Percentiles rank a stretch among this genome's conserved stretches.
These are phyloP conservation scores for Melanostoma mellinum DNA, from an alignment of 2,888 invertebrate species.

Conservation along the genomic window DNA sequence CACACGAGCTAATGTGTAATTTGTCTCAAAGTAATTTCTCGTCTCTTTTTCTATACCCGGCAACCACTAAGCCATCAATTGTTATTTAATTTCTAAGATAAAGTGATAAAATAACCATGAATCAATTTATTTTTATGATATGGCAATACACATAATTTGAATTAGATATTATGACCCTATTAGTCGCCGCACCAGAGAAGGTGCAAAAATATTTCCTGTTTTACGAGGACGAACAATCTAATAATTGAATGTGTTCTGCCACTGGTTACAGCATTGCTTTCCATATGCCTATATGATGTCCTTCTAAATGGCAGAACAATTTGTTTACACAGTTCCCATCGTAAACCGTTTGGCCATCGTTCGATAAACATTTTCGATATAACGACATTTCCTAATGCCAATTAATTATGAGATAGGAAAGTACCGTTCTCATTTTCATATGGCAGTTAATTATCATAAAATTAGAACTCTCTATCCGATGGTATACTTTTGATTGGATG, in stretches of 20 bases:
- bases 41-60: too few species aligned
- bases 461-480: constrained; percentile 25
- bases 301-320: neutral
- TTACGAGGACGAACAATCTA: constrained; percentile 19
- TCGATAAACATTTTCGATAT: constrained; percentile 57
- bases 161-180: too few species aligned
- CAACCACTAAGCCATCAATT: too few species aligned
- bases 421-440: constrained; percentile 24
- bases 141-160: too few species aligned
- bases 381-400: constrained; percentile 68
- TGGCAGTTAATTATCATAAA: constrained; percentile 54
- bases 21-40: too few species aligned
- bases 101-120: too few species aligned
- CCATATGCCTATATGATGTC: neutral
- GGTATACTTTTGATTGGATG: constrained; percentile 39
- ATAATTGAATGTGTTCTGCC: constrained; percentile 50
- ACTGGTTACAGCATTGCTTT: constrained; percentile 4
- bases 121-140: too few species aligned
- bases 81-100: too few species aligned
- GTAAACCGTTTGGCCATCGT: constrained; percentile 19
- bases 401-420: constrained; percentile 67
- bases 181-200: too few species aligned
- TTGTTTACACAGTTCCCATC: constrained; percentile 8
- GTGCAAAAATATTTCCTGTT: neutral
- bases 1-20: too few species aligned